Base-by-base conservation (phyloP, 2,888 invertebrate genomes). In the Pachycephus smyrnensis region DNA sequence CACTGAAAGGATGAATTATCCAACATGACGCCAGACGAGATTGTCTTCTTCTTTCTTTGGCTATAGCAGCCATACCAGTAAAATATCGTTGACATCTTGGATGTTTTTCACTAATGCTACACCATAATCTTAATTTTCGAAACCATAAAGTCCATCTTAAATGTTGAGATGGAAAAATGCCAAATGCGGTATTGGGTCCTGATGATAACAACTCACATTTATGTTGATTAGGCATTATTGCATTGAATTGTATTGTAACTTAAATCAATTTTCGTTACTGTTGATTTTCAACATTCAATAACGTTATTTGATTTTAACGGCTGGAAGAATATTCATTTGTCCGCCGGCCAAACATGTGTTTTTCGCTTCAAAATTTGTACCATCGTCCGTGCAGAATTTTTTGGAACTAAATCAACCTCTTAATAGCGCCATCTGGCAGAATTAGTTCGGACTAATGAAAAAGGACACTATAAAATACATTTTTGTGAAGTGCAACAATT, bases 1-100 rank as follows among this genome's bases (percentile, higher is more conserved):
- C 79, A 77, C 90, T 90, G 69, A 89, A 90, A 2, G 91, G 91
- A 84, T 91, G 91, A 79, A 91, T 82, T 71, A 90, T 86, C 90
- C 90, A 90, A 84, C 82, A 86, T 73, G 86, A 75, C 69, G 81
- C 79, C 23, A 80, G 73, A 12, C 74, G 77, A 36, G 71, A 75
- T 32, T 90, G 90, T 12, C 86, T 84, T 73, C 76, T 84, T 81
- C 80, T 88, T 82, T 91, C 90, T 12, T 84, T 86, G 4, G 77
- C 81, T 6, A 87, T 78, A 9, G 84, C 82, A 15, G 90, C 85
- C 76, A 84, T 80, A 77, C 88, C 90, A 12, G 87, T 82, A 15
- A 89, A 75, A 76, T 87, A 86, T 77, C 79, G 69, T 11, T 69
- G 77, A 68, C 87, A 84, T 75, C 82, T 85, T 23, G 90, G 90